A percentile compares a stretch with the other conserved stretches of the same genome.
phyloP scores from a whole-genome alignment of 2,888 invertebrate species.

The Philhelius pedissequus region DNA sequence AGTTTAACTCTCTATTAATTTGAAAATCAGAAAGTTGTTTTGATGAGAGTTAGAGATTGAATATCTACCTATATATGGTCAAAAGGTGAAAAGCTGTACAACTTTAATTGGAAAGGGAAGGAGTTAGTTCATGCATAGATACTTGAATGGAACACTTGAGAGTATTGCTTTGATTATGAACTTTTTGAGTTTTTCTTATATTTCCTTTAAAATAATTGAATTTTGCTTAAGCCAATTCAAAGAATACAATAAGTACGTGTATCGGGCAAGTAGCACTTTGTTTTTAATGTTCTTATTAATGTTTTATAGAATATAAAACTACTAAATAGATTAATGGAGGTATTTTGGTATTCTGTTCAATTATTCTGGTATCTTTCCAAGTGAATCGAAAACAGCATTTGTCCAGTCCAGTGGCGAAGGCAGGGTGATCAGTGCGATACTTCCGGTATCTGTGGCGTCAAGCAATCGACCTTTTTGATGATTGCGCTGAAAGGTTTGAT shows the following conservation, averaged over 20 bases:
- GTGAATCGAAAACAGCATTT: too few species aligned
- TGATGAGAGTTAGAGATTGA: background rate
- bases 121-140: background rate
- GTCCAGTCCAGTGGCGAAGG: too few species aligned
- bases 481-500: too few species aligned
- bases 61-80: background rate
- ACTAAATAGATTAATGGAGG: too few species aligned
- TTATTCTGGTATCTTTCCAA: too few species aligned
- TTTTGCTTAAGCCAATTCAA: background rate
- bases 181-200: background rate
- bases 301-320: too few species aligned
- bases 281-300: too few species aligned
- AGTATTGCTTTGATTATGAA: background rate
- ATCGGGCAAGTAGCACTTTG: too few species aligned
- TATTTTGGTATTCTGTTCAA: too few species aligned
- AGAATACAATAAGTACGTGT: background rate
- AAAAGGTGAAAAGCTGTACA: background rate
- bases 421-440: too few species aligned
- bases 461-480: too few species aligned
- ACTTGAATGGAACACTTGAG: background rate
- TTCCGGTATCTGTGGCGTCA: too few species aligned
- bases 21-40: background rate
- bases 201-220: background rate
- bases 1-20: background rate
- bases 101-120: conserved; percentile 34